phyloP scores from a whole-genome alignment of 1,140 invertebrate species.

The Arion vulgaris region DNA sequence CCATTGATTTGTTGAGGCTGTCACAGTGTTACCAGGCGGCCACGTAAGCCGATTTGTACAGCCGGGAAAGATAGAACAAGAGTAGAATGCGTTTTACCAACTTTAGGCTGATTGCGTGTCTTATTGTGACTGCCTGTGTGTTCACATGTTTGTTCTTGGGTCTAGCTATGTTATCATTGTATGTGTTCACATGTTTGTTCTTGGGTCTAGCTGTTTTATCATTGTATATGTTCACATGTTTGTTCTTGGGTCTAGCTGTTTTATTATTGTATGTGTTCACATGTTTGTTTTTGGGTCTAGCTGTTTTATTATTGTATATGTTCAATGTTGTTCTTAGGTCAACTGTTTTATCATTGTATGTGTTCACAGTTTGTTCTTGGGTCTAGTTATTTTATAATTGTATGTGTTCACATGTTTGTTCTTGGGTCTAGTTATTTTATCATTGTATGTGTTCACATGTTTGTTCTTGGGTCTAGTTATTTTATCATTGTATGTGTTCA shows the following conservation, averaged over 20 bases:
- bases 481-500: too few species aligned
- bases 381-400: too few species aligned
- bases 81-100: not conserved
- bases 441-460: too few species aligned
- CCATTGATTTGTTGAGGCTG: conserved; percentile 9
- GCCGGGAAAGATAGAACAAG: not conserved
- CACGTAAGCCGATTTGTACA: conserved; percentile 12
- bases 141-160: not conserved
- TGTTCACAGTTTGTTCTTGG: too few species aligned
- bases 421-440: too few species aligned
- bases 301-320: too few species aligned
- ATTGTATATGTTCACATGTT: not conserved
- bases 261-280: too few species aligned
- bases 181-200: not conserved
- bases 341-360: too few species aligned
- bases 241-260: not conserved
- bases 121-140: not conserved
- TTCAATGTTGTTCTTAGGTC: too few species aligned
- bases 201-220: not conserved
- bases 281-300: too few species aligned
- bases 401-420: too few species aligned
- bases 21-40: not conserved
- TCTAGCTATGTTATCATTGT: not conserved
- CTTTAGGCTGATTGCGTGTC: not conserved
- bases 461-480: too few species aligned